phyloP scores from a whole-genome alignment of 2,888 invertebrate genomes.

The Minunthozetes semirufus region DNA sequence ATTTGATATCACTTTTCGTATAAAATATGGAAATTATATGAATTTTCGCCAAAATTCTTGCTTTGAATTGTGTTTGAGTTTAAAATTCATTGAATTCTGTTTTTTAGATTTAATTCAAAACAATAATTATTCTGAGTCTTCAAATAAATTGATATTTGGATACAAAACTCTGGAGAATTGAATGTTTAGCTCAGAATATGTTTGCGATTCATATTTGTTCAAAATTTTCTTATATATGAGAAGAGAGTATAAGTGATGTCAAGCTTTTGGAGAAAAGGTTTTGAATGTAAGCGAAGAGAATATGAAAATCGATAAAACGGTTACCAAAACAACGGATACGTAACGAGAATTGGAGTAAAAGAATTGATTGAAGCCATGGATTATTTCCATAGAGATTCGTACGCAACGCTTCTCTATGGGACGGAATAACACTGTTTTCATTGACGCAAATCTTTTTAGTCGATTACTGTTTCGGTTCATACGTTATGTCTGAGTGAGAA shows the following conservation, averaged over 20 bases:
- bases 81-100: no score
- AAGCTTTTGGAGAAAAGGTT: conserved; percentile 9
- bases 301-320: conserved; percentile 4
- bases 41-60: no score
- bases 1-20: no score
- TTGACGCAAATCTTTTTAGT: conserved; percentile 25
- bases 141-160: no score
- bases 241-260: background rate
- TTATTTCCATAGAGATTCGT: conserved; percentile 28
- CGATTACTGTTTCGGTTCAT: background rate
- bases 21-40: no score
- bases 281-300: background rate
- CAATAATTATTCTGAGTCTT: no score
- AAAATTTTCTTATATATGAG: background rate
- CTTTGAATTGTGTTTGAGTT: no score
- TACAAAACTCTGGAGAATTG: no score
- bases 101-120: no score
- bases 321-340: conserved; percentile 14
- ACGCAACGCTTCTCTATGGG: conserved; percentile 10
- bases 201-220: no score
- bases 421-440: background rate
- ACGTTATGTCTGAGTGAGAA: conserved; percentile 2
- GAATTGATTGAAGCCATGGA: background rate
- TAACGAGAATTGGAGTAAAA: background rate
- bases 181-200: background rate